Conservation (phyloP, 2,797 vertebrate genomes). For the Pseudopleuronectes americanus region DNA sequence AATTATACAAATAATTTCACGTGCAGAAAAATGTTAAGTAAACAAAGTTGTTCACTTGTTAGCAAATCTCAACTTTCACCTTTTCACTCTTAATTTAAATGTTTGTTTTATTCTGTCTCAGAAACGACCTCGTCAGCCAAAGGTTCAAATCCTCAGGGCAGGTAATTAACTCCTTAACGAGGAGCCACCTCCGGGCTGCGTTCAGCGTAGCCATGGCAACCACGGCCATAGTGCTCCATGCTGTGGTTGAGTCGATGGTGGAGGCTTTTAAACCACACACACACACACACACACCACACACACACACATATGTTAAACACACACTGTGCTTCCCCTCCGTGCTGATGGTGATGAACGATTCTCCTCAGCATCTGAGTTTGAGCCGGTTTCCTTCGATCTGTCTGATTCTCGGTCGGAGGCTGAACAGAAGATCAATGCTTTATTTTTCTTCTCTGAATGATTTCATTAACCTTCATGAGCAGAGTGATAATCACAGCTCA, state of each 20-base stretch:
- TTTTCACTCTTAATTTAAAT: background rate
- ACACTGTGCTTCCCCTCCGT: conserved; percentile 5
- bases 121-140: conserved; percentile 40
- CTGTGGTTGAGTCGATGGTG: background rate
- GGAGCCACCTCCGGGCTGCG: conserved; percentile 40
- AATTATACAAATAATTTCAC: no score
- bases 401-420: conserved; percentile 36
- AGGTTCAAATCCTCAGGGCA: conserved; percentile 55
- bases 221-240: conserved; percentile 9
- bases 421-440: conserved; percentile 11
- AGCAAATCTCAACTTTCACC: no score
- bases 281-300: conserved; percentile 18
- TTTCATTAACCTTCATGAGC: conserved; percentile 67
- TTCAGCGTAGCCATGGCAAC: conserved; percentile 55
- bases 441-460: conserved; percentile 39
- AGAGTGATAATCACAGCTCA: conserved; percentile 33
- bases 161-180: conserved; percentile 73
- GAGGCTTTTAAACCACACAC: background rate
- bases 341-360: conserved; percentile 73
- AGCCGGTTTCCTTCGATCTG: background rate
- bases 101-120: background rate
- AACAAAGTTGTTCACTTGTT: no score
- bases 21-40: no score
- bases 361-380: conserved; percentile 37
- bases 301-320: conserved; percentile 30